Conservation (phyloP, 2,797 vertebrate species). For the Acrossocheilus fasciatus region DNA sequence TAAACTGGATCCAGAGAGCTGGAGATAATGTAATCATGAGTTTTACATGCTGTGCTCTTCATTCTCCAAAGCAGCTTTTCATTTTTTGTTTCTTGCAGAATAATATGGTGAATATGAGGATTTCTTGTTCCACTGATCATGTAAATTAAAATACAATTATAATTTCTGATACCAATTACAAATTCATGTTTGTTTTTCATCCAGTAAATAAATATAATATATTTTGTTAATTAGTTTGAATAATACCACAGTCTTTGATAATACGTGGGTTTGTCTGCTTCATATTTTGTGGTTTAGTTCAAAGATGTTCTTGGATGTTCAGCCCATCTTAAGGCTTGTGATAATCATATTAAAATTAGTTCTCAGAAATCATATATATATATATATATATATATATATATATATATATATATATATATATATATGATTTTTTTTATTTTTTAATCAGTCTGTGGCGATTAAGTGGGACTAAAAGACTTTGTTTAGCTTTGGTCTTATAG, state of each 20-base stretch:
- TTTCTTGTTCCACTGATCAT: neutral
- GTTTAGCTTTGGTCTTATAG: neutral
- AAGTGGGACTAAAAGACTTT: neutral
- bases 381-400: neutral
- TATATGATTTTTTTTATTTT: neutral
- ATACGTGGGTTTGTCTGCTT: neutral
- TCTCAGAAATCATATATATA: neutral
- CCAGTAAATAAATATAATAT: neutral
- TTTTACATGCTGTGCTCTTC: neutral
- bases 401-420: neutral
- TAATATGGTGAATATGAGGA: neutral
- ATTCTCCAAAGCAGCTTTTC: neutral
- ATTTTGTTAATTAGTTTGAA: neutral
- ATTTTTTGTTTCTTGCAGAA: neutral
- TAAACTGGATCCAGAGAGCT: no score
- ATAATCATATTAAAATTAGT: neutral
- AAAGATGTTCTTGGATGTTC: neutral
- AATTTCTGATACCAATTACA: neutral
- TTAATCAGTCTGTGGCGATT: neutral
- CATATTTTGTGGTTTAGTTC: neutral
- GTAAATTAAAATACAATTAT: neutral
- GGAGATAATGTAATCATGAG: neutral
- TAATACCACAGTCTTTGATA: neutral
- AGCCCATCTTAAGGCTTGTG: neutral
- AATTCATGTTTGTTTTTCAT: neutral